These are phyloP conservation scores for Thunnus maccoyii DNA, from an alignment of 2,113 vertebrate genomes.

Conservation along the genomic window DNA sequence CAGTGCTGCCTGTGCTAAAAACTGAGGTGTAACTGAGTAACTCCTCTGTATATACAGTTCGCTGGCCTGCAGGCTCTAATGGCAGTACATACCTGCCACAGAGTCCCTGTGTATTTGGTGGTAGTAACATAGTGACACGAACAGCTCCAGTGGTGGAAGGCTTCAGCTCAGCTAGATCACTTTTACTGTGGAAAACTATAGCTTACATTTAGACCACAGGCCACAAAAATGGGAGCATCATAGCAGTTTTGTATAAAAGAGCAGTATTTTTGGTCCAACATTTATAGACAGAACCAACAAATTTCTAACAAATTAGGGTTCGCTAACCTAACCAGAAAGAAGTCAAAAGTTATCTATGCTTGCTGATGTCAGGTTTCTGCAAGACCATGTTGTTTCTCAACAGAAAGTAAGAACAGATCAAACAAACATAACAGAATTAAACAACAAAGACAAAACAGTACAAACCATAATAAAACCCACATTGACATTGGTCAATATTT, in stretches of 20 bases:
- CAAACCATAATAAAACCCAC: background rate
- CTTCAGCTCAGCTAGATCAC: background rate
- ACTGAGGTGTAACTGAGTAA: background rate
- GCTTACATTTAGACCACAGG: background rate
- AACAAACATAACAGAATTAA: background rate
- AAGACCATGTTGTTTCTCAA: background rate
- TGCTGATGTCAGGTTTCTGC: background rate
- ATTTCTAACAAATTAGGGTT: background rate
- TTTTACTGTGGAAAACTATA: background rate
- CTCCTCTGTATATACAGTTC: background rate
- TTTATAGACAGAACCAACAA: background rate
- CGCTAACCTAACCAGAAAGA: background rate
- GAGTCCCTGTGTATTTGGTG: background rate
- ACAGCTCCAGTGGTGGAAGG: conserved; percentile 1
- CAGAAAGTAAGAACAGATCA: background rate
- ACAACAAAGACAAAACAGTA: background rate
- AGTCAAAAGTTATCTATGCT: background rate
- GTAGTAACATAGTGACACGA: conserved; percentile 2
- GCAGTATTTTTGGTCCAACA: background rate
- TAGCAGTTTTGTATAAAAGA: background rate
- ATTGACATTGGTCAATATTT: background rate
- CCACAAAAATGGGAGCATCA: background rate
- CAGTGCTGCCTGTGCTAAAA: background rate
- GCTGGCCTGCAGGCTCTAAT: background rate
- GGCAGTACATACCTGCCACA: conserved; percentile 2